Evolutionary conservation across 2,888 invertebrate genomes (phyloP).

Genomic region (Allophyes oxyacanthae): DNA sequence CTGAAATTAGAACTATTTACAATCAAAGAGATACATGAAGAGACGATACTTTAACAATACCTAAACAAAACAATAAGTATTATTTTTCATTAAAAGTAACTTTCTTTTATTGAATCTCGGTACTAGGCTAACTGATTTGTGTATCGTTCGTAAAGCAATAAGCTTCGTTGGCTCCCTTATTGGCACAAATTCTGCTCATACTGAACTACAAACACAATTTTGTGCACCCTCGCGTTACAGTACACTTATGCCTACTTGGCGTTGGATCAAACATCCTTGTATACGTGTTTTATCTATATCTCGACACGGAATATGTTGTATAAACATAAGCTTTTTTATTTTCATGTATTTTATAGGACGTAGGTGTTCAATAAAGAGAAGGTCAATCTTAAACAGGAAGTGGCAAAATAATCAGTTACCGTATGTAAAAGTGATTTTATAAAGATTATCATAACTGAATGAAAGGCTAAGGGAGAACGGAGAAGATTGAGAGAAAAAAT

Average conservation of each 20-base stretch:
- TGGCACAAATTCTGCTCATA: slow-evolving; percentile 49
- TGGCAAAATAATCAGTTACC: neutral
- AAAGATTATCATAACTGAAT: too few species aligned
- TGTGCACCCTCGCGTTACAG: slow-evolving; percentile 35
- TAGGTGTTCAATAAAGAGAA: slow-evolving; percentile 6
- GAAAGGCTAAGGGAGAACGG: too few species aligned
- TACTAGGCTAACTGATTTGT: slow-evolving; percentile 49
- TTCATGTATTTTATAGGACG: slow-evolving; percentile 25
- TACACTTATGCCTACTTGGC: slow-evolving; percentile 36
- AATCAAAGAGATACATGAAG: neutral
- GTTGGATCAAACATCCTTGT: slow-evolving; percentile 42
- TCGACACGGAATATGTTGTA: slow-evolving; percentile 16
- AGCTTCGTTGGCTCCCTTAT: slow-evolving; percentile 38
- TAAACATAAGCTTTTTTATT: slow-evolving; percentile 29
- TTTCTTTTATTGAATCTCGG: slow-evolving; percentile 30
- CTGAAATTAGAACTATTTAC: too few species aligned
- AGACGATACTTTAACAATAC: neutral
- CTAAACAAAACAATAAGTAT: slow-evolving; percentile 9
- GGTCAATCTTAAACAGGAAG: neutral
- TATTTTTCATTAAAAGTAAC: slow-evolving; percentile 5
- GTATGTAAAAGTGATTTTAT: too few species aligned
- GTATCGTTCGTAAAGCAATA: slow-evolving; percentile 50
- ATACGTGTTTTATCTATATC: slow-evolving; percentile 52
- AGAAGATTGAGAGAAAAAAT: too few species aligned
- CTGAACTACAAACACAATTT: slow-evolving; percentile 52